A percentile compares a stretch with the other conserved stretches of the same genome.
These are phyloP conservation scores for Nestor notabilis DNA, from an alignment of 2,113 vertebrate species.

Conservation along the genomic window DNA sequence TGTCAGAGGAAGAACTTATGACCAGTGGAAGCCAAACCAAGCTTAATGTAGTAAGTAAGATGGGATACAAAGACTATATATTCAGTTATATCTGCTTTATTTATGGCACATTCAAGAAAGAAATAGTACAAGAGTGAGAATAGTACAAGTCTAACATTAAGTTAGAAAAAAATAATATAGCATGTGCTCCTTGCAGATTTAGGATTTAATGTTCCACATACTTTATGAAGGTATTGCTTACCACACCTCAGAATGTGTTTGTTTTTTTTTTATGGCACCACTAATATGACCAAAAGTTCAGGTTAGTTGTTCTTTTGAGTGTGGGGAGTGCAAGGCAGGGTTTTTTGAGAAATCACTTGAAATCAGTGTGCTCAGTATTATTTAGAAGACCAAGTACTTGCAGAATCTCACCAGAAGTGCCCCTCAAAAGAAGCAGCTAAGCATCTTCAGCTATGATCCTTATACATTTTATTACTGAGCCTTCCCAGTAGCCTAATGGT, in stretches of 20 bases:
- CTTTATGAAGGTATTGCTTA: neutral
- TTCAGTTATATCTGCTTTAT: conserved; percentile 14
- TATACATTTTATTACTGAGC: neutral
- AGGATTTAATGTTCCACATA: neutral
- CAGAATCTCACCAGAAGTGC: neutral
- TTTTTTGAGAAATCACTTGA: neutral
- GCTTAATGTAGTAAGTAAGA: conserved; percentile 79
- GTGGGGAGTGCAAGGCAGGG: fast-evolving
- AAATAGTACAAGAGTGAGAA: neutral
- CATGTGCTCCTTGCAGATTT: neutral
- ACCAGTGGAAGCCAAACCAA: conserved; percentile 85
- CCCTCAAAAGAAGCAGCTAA: neutral
- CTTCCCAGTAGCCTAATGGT: neutral
- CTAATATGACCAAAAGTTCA: neutral
- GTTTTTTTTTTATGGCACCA: neutral
- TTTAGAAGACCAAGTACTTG: neutral
- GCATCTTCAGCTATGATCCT: neutral
- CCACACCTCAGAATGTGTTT: neutral
- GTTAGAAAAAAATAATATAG: neutral
- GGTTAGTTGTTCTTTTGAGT: neutral
- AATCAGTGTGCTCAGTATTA: neutral
- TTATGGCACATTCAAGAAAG: neutral
- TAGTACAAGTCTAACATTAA: neutral
- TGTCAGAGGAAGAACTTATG: conserved; percentile 88
- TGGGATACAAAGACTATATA: conserved; percentile 24